These are phyloP conservation scores for Stenurella melanura DNA, from an alignment of 2,888 invertebrate species.

Conservation along the genomic window DNA sequence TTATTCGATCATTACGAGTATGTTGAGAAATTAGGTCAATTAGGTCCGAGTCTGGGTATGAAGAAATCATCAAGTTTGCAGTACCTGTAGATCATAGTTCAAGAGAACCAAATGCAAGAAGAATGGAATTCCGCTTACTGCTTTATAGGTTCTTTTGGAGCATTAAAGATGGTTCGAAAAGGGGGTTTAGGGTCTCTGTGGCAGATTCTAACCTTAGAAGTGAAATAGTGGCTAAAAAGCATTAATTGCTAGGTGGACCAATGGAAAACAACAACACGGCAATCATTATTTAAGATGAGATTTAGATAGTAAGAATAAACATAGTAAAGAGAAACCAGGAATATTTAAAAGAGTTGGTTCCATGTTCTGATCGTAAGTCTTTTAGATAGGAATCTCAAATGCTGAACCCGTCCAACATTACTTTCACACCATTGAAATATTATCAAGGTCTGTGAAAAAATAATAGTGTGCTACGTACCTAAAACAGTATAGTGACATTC, in stretches of 20 bases:
- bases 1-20: slow-evolving; percentile 73
- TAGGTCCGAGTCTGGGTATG: slow-evolving; percentile 88
- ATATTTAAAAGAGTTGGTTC: no score
- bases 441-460: no score
- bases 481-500: no score
- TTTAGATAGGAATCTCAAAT: no score
- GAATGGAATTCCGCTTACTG: slow-evolving; percentile 77
- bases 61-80: slow-evolving; percentile 94
- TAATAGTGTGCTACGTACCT: no score
- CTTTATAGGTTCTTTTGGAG: slow-evolving; percentile 73
- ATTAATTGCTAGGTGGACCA: slow-evolving; percentile 87
- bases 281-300: no score
- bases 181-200: slow-evolving; percentile 86
- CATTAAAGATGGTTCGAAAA: slow-evolving; percentile 79
- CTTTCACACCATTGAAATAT: no score
- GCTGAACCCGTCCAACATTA: no score
- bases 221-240: slow-evolving; percentile 81
- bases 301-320: no score
- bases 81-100: slow-evolving; percentile 91
- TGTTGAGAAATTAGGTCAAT: slow-evolving; percentile 79
- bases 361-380: no score
- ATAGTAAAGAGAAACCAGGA: no score
- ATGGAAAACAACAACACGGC: slow-evolving; percentile 81
- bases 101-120: slow-evolving; percentile 84
- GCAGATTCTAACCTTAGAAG: slow-evolving; percentile 72